Evolutionary conservation across 2,888 invertebrate genomes (phyloP), one percentile per base, ranked within the genome.

Genomic region (Slavum lentiscoides): DNA sequence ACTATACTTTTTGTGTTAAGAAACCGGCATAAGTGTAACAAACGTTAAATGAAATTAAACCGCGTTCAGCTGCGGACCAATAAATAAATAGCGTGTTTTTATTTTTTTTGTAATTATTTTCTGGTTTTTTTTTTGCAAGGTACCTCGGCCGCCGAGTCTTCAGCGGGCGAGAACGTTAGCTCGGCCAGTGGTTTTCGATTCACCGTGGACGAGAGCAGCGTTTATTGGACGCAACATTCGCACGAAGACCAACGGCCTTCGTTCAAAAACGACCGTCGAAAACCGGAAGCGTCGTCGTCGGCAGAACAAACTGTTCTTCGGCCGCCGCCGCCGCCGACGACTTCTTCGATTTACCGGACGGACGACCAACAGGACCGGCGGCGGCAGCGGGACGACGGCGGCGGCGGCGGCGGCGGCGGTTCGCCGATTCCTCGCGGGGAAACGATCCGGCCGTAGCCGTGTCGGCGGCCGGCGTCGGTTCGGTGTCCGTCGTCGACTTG

Each of bases 181-280:
- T 30, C 59, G 9, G 30, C 23, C 21, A 76, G 59, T 3, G 59
- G 67, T 4, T 67, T 68, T 1, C 30, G 43, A 6, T 76, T 76
- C 4, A 76, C 30, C n/a, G n/a, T 76, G 30, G 75, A 76, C 15
- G 80, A 80, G 9, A 72, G 64, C 9, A 64, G 55, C 15, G 6
- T 70, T 1, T 80, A 72, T 58, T 80, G 75, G 75, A 68, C 72
- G 1, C 70, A 80, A 62, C 69, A 77, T 0, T 37, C 49, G 1
- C 55, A 72, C 21, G 70, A 80, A 8, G 70, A 80, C 23, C 72
- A 64, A 62, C 72, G 39, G 8, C 80, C 80, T 1, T 23, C 58
- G 37, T 80, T 80, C 64, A 80, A 80, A 80, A 80, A 70, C 23
- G 70, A 77, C 21, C 69, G 64, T 23, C 61, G 30, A 11, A 21